phyloP scores from a whole-genome alignment of 2,113 vertebrate genomes.

The Holacanthus passer region DNA sequence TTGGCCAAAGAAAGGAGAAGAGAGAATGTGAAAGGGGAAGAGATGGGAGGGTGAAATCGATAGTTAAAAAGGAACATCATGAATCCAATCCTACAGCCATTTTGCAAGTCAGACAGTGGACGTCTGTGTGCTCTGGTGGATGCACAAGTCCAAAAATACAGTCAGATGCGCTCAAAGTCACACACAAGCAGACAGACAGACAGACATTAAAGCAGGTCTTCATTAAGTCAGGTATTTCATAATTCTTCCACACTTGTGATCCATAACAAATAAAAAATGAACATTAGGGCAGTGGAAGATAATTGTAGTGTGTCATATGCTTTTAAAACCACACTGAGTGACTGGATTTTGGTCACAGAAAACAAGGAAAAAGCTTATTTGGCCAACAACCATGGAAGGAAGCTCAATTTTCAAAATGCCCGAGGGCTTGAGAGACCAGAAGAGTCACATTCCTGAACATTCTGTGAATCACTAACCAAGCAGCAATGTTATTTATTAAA shows the following conservation, averaged over 20 bases:
- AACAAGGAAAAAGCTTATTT: constrained; percentile 22
- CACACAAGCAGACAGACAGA: not conserved
- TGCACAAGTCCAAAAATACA: not conserved
- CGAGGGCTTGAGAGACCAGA: constrained; percentile 39
- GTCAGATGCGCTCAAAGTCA: not conserved
- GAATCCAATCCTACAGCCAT: constrained; percentile 41
- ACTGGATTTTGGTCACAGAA: not conserved
- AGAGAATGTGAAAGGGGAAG: not conserved
- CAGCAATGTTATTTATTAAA: constrained; percentile 48
- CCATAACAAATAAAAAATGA: not conserved
- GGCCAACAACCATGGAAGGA: not conserved
- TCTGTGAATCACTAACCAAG: constrained; percentile 21
- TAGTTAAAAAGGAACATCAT: constrained; percentile 23
- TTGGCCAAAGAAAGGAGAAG: constrained; percentile 40
- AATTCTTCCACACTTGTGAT: constrained; percentile 17
- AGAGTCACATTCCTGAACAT: constrained; percentile 53
- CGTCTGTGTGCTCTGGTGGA: not conserved
- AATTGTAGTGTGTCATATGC: not conserved
- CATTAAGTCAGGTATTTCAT: constrained; percentile 12
- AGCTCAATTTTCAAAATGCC: constrained; percentile 38
- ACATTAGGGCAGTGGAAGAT: not conserved
- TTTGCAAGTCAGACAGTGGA: constrained; percentile 28
- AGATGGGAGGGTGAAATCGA: not conserved
- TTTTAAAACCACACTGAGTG: constrained; percentile 1
- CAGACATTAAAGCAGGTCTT: not conserved